phyloP scores from a whole-genome alignment of 2,113 vertebrate species.

The Rhynchopsitta pachyrhyncha region DNA sequence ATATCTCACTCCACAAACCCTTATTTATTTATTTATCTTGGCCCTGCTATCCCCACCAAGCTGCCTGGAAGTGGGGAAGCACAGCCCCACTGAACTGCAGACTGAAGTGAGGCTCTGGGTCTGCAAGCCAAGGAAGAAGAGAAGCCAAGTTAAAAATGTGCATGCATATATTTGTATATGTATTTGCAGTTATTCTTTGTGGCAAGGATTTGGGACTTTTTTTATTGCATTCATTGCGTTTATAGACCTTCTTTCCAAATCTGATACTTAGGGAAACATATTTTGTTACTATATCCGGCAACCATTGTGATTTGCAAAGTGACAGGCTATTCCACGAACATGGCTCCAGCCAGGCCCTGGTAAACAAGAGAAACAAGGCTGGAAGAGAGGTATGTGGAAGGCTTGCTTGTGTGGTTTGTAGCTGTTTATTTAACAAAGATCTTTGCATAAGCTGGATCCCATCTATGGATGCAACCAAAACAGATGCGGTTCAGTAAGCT shows the following conservation, averaged over 20 bases:
- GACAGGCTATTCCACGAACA: background rate
- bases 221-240: background rate
- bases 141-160: slow-evolving; percentile 1
- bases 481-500: background rate
- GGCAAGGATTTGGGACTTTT: background rate
- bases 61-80: background rate
- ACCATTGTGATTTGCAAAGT: background rate
- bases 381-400: background rate
- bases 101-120: background rate
- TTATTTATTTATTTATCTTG: slow-evolving; percentile 50
- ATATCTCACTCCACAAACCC: background rate
- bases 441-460: background rate
- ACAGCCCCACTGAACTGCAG: background rate
- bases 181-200: background rate
- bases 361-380: background rate
- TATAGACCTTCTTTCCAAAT: background rate
- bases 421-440: background rate
- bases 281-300: background rate
- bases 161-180: background rate
- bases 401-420: background rate
- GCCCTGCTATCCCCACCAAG: background rate
- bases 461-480: background rate
- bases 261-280: background rate
- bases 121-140: background rate
- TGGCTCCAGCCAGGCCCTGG: background rate